Percentiles rank a stretch among this genome's conserved stretches.
These are phyloP conservation scores for Actenoides hombroni DNA, from an alignment of 2,113 vertebrate genomes.

Conservation along the genomic window DNA sequence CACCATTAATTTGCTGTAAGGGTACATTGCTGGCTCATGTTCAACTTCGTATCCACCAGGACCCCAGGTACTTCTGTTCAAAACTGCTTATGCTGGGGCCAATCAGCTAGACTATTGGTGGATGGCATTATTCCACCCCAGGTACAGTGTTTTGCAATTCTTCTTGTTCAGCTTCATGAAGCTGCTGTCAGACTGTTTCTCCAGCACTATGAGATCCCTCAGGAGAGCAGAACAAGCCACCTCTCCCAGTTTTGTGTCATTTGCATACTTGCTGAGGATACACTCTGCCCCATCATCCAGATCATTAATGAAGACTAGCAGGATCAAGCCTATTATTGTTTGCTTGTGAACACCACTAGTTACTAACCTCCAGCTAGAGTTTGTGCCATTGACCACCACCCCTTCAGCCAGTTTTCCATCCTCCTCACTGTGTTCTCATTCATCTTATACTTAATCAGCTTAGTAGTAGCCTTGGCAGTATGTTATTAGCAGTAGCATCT, in stretches of 20 bases:
- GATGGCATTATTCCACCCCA: neutral
- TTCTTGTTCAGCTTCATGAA: neutral
- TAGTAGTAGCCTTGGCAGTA: neutral
- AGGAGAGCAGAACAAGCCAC: neutral
- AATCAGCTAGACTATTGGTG: neutral
- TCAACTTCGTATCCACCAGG: neutral
- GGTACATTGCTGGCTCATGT: neutral
- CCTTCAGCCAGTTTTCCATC: neutral
- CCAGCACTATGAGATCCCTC: neutral
- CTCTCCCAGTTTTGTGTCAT: neutral
- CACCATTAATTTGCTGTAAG: neutral
- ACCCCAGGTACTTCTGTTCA: neutral
- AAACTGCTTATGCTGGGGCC: neutral
- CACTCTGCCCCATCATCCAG: neutral
- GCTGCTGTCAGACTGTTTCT: neutral
- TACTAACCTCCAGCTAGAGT: neutral
- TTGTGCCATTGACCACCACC: neutral
- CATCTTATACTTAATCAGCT: neutral
- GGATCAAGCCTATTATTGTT: neutral
- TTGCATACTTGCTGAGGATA: neutral
- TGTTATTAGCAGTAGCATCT: neutral
- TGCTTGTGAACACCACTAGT: neutral
- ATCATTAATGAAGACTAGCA: neutral
- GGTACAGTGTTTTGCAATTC: neutral
- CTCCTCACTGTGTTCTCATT: neutral